A percentile compares a stretch with the other conserved stretches of the same genome.
These are phyloP conservation scores for Dinothrombium tinctorium DNA, from an alignment of 1,140 invertebrate genomes.

Conservation along the genomic window DNA sequence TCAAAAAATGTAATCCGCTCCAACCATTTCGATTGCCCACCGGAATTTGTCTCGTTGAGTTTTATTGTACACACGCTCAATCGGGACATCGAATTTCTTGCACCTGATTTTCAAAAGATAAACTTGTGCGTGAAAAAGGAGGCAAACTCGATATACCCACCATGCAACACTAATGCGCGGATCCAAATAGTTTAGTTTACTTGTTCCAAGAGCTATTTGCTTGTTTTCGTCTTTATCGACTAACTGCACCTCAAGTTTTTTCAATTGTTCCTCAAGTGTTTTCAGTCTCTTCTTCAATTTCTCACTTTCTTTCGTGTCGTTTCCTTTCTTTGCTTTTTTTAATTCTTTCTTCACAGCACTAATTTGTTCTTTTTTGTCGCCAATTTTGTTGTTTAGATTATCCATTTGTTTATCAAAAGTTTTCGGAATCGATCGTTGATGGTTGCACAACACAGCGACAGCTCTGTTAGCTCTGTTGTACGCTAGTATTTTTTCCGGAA, in stretches of 20 bases:
- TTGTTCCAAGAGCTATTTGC: constrained; percentile 93
- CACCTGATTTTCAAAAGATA: constrained; percentile 39
- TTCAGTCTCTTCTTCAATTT: constrained; percentile 77
- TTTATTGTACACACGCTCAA: constrained; percentile 98
- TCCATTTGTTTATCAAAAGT: constrained; percentile 97
- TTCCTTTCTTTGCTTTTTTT: constrained; percentile 52
- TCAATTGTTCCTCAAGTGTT: constrained; percentile 64
- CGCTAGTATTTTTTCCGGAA: constrained; percentile 50
- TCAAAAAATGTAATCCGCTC: too few relatives aligned
- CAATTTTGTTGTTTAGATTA: constrained; percentile 84
- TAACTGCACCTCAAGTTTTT: constrained; percentile 81
- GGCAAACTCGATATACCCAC: constrained; percentile 29
- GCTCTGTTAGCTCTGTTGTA: constrained; percentile 96
- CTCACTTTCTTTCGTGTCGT: too few relatives aligned
- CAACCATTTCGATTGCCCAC: constrained; percentile 99
- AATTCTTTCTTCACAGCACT: constrained; percentile 51
- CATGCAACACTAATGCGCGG: constrained; percentile 94
- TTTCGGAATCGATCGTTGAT: constrained; percentile 88
- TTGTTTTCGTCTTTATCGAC: constrained; percentile 99
- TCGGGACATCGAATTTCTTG: constrained; percentile 82
- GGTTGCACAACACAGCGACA: constrained; percentile 97
- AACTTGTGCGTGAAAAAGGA: neutral
- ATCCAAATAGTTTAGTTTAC: constrained; percentile 97
- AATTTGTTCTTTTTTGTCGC: constrained; percentile 59
- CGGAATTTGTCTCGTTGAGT: constrained; percentile 96